Conservation (phyloP, 2,888 invertebrate species). For the Pristionchus japonicus region DNA sequence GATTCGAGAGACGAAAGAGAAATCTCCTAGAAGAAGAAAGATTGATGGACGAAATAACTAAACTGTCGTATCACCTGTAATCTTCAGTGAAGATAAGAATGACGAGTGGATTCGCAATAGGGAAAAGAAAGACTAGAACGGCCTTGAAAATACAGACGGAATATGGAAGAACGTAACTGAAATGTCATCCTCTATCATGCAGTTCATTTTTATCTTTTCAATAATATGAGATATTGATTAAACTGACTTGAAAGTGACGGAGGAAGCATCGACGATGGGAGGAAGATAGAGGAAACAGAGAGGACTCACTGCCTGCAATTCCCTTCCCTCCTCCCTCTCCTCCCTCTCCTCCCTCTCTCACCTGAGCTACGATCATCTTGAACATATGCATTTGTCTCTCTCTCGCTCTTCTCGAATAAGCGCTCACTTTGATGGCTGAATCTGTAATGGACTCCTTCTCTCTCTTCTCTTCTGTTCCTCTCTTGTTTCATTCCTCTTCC, state of each 20-base stretch:
- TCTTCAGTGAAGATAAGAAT: slow-evolving; percentile 30
- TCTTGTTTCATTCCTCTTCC: background rate
- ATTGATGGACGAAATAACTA: slow-evolving; percentile 32
- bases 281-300: slow-evolving; percentile 31
- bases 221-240: too few species aligned
- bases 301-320: slow-evolving; percentile 16
- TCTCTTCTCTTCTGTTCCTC: background rate
- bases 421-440: background rate
- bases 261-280: slow-evolving; percentile 35
- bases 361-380: slow-evolving; percentile 13
- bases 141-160: slow-evolving; percentile 29
- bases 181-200: background rate
- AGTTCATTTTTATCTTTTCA: background rate
- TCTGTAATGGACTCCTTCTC: background rate
- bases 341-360: background rate
- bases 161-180: slow-evolving; percentile 3
- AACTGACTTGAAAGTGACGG: too few species aligned
- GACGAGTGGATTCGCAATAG: slow-evolving; percentile 27
- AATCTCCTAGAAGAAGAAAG: background rate
- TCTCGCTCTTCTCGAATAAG: background rate
- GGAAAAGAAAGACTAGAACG: slow-evolving; percentile 24
- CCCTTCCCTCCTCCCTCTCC: background rate
- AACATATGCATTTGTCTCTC: background rate
- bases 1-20: background rate
- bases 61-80: slow-evolving; percentile 14